Conservation (phyloP, 1,140 invertebrate species). For the Drosophila trapezifrons region DNA sequence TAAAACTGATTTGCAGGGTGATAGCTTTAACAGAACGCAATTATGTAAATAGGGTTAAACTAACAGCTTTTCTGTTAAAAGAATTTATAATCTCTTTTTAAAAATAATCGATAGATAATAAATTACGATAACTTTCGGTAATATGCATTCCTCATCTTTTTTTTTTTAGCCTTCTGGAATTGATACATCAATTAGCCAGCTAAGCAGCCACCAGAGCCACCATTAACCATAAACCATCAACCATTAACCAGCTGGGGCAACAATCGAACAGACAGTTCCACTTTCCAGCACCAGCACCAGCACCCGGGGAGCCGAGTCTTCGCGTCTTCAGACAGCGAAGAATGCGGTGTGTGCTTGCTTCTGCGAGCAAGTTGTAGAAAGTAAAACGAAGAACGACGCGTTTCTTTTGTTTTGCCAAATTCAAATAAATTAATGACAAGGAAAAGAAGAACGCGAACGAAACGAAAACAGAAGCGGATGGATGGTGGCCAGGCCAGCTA, state of each 20-base stretch:
- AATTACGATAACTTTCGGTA: too few species aligned
- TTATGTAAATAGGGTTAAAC: too few species aligned
- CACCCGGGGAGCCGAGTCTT: conserved; percentile 4
- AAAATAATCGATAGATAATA: too few species aligned
- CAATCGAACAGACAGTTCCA: conserved; percentile 32
- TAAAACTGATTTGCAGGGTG: too few species aligned
- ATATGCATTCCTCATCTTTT: not conserved
- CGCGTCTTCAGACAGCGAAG: conserved; percentile 6
- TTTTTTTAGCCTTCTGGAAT: not conserved
- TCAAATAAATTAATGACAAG: conserved; percentile 60
- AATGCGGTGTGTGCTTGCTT: conserved; percentile 7
- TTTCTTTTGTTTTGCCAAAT: conserved; percentile 65
- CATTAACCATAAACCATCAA: conserved; percentile 9
- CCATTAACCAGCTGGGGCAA: conserved; percentile 17
- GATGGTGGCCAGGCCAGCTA: not conserved
- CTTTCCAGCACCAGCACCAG: conserved; percentile 37
- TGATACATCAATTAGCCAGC: not conserved
- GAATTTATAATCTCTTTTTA: too few species aligned
- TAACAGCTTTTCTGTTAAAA: too few species aligned
- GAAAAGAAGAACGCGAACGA: conserved; percentile 20
- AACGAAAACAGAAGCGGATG: conserved; percentile 28
- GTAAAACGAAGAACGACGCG: conserved; percentile 56
- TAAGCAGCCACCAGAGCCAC: conserved; percentile 8
- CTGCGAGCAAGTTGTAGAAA: conserved; percentile 47
- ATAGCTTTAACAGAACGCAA: too few species aligned